Evolutionary conservation across 2,888 invertebrate genomes (phyloP), one percentile per base, ranked within the genome.

Genomic region (Dynastes maya): DNA sequence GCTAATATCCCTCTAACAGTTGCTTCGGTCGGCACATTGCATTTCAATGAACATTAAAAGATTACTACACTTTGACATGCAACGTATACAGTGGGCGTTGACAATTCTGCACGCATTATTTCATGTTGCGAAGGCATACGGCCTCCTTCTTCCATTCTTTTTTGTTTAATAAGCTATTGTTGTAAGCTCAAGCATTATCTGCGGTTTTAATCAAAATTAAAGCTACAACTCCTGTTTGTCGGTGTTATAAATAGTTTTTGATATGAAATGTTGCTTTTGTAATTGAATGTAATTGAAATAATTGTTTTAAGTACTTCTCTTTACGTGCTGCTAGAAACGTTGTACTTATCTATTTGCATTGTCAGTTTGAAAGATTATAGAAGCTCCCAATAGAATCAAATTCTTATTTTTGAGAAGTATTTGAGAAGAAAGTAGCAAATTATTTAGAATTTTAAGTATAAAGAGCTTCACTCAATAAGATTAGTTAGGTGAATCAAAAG

Each of bases 51-150:
- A 87, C 87, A 87, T 88, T 88, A 87, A 86, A 86, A 87, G 86
- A 85, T 87, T 88, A 88, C 86, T 87, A 86, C 87, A 81, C 80
- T 83, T 83, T 83, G 85, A 84, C 88, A 88, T 88, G 88, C 88
- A 74, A 74, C 72, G 72, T 74, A 83, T 85, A 83, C 81, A 82
- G 88, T 86, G 87, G 88, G 88, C 88, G 88, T 86, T 86, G 88
- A 88, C 88, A 87, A 86, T 84, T 86, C 85, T 85, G 86, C 88
- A 88, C 88, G 88, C 87, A 86, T 83, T 81, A 82, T 82, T 83
- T 83, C 80, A 80, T 83, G 79, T 76, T 79, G 63, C 40, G 37
- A 16, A 70, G 76, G 58, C 65, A 76, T 65, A 76, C 29, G 40
- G 37, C 37, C 22, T 37, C n/a, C 32, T 75, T 16, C 29, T 75